Percentiles rank a stretch among this genome's conserved stretches.
These are phyloP conservation scores for Naso thynnoides DNA, from an alignment of 2,797 vertebrate species.

Conservation along the genomic window DNA sequence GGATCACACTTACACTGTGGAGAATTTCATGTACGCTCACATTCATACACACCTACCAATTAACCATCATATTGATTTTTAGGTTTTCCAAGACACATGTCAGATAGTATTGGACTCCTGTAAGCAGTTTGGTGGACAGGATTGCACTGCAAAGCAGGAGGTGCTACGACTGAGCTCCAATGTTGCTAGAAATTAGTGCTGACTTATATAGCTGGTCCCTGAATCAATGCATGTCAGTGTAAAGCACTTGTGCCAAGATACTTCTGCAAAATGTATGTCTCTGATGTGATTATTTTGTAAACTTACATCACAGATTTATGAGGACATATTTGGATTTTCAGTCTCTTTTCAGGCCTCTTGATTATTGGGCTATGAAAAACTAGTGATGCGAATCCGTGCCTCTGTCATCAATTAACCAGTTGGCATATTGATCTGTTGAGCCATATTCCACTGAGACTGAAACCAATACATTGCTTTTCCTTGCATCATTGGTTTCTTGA, in stretches of 20 bases:
- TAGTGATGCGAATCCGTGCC: slow-evolving; percentile 30
- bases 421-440: slow-evolving; percentile 60
- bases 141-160: slow-evolving; percentile 60
- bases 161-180: slow-evolving; percentile 43
- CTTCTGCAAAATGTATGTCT: slow-evolving; percentile 38
- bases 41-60: slow-evolving; percentile 55
- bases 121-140: slow-evolving; percentile 66
- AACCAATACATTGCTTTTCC: slow-evolving; percentile 50
- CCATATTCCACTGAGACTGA: slow-evolving; percentile 45
- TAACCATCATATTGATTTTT: slow-evolving; percentile 74
- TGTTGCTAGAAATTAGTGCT: slow-evolving; percentile 65
- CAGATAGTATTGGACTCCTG: slow-evolving; percentile 57
- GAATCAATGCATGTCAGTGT: slow-evolving; percentile 65
- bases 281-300: slow-evolving; percentile 36
- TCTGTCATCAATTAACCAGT: slow-evolving; percentile 61
- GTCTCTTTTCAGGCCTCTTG: slow-evolving; percentile 16
- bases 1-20: slow-evolving; percentile 51
- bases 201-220: slow-evolving; percentile 55
- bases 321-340: slow-evolving; percentile 28
- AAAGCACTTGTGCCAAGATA: slow-evolving; percentile 33
- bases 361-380: slow-evolving; percentile 43
- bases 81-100: slow-evolving; percentile 56
- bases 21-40: slow-evolving; percentile 31
- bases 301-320: slow-evolving; percentile 40
- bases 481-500: slow-evolving; percentile 45